phyloP scores from a whole-genome alignment of 2,888 invertebrate species.

The Disparrhopalites patrizii region DNA sequence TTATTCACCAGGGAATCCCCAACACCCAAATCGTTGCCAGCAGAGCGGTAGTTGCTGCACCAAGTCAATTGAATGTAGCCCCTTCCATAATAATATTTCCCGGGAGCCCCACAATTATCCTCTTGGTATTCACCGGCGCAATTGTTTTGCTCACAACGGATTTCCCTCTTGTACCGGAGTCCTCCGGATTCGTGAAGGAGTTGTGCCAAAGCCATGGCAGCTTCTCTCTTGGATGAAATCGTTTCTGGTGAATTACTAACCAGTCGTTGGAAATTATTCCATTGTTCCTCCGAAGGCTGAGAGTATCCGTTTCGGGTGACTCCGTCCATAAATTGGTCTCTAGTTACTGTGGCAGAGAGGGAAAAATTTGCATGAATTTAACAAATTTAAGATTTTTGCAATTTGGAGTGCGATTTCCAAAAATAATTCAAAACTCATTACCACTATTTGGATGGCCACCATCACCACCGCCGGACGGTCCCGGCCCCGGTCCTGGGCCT shows the following conservation, averaged over 20 bases:
- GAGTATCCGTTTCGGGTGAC: no score
- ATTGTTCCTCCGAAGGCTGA: no score
- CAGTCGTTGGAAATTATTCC: no score
- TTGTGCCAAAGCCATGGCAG: conserved; percentile 18
- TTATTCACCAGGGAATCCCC: conserved; percentile 11
- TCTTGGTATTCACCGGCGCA: not conserved
- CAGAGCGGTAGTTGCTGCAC: conserved; percentile 25
- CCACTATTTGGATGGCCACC: no score
- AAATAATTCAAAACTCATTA: no score
- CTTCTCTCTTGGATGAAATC: not conserved
- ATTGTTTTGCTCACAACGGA: no score
- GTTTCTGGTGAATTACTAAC: no score
- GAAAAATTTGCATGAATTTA: no score
- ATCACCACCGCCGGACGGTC: not conserved
- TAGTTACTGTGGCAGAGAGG: no score
- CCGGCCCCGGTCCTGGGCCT: not conserved
- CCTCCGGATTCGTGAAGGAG: conserved; percentile 16
- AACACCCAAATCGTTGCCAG: conserved; percentile 8
- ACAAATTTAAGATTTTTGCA: no score
- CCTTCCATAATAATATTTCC: conserved; percentile 13
- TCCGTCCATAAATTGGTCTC: no score
- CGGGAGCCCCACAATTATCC: not conserved
- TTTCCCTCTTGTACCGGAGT: conserved; percentile 10
- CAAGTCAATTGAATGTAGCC: conserved; percentile 18
- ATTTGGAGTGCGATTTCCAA: no score